phyloP scores from a whole-genome alignment of 2,797 vertebrate species.

The Acanthurus leucopareius region DNA sequence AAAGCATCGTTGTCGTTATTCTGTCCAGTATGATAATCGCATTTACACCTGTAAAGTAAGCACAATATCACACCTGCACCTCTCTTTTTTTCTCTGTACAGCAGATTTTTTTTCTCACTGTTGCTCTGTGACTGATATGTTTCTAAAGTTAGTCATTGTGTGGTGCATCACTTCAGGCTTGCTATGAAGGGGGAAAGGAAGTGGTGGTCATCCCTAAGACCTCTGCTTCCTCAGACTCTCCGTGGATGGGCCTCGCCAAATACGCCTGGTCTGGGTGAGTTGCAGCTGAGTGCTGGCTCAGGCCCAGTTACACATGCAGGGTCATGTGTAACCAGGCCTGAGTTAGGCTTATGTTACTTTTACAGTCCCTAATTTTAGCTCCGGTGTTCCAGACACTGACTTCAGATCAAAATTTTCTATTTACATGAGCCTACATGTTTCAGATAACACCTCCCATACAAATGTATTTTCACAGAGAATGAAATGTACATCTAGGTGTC shows the following conservation, averaged over 20 bases:
- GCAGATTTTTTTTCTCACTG: background rate
- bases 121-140: conserved; percentile 12
- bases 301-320: background rate
- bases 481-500: background rate
- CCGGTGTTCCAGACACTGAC: conserved; percentile 22
- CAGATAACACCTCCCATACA: background rate
- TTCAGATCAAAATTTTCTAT: conserved; percentile 8
- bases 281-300: conserved; percentile 1
- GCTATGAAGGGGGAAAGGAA: conserved; percentile 97
- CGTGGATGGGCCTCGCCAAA: conserved; percentile 98
- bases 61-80: background rate
- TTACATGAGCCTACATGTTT: background rate
- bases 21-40: conserved; percentile 95
- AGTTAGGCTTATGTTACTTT: conserved; percentile 46
- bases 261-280: conserved; percentile 99
- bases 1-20: conserved; percentile 94
- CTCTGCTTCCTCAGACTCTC: conserved; percentile 97
- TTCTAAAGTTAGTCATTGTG: background rate
- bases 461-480: background rate
- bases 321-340: conserved; percentile 8
- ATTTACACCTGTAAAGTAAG: conserved; percentile 98
- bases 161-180: conserved; percentile 85
- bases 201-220: conserved; percentile 98
- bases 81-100: background rate
- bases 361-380: conserved; percentile 35